Evolutionary conservation across 2,888 invertebrate genomes (phyloP).

Genomic region (Hirtodrosophila trivittata): DNA sequence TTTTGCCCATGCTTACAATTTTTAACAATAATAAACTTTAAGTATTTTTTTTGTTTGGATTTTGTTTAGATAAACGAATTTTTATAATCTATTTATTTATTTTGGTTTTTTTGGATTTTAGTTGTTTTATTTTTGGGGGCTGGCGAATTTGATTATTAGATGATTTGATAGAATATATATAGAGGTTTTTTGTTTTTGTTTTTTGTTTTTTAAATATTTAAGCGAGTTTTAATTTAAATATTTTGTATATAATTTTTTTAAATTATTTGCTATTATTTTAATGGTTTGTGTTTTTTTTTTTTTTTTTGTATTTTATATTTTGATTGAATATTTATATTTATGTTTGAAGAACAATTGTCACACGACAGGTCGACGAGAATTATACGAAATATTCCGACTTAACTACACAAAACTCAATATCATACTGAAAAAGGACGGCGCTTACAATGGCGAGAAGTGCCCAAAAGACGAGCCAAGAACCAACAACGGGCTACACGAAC

Average conservation of each 20-base stretch:
- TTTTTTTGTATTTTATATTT: slow-evolving; percentile 43
- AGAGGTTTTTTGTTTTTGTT: slow-evolving; percentile 34
- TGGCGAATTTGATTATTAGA: slow-evolving; percentile 68
- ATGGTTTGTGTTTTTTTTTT: slow-evolving; percentile 24
- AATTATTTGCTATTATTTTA: slow-evolving; percentile 6
- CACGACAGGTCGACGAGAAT: slow-evolving; percentile 80
- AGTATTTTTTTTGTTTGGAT: slow-evolving; percentile 35
- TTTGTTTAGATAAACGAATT: slow-evolving; percentile 52
- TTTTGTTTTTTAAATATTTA: slow-evolving; percentile 44
- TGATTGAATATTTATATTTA: slow-evolving; percentile 60
- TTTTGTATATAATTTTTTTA: slow-evolving; percentile 31
- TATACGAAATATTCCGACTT: slow-evolving; percentile 84
- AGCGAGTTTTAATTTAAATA: slow-evolving; percentile 58
- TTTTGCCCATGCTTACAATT: slow-evolving; percentile 58
- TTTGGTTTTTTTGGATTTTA: slow-evolving; percentile 24
- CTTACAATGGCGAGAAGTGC: slow-evolving; percentile 76
- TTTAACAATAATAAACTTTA: slow-evolving; percentile 72
- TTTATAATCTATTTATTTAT: slow-evolving; percentile 46
- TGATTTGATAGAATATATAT: slow-evolving; percentile 56
- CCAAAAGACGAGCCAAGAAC: slow-evolving; percentile 66
- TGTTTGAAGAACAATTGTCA: slow-evolving; percentile 75
- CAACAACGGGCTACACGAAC: slow-evolving; percentile 50
- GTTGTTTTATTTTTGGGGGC: slow-evolving; percentile 50
- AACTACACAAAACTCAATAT: slow-evolving; percentile 85
- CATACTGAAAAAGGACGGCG: slow-evolving; percentile 84